Conservation (phyloP, 2,888 invertebrate species). For the Rhagium mordax region DNA sequence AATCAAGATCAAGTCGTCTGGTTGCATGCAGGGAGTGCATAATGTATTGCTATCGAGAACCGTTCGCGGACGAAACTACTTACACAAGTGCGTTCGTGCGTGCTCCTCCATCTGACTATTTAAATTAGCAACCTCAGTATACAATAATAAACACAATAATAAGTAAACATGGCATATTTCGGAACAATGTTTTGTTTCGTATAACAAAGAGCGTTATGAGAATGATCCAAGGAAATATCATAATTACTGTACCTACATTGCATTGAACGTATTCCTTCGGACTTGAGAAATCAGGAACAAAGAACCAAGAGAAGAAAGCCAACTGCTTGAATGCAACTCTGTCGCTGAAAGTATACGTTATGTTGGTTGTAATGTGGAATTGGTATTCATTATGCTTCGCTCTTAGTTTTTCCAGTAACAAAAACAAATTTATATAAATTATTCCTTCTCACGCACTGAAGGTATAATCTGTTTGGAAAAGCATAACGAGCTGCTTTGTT, state of each 20-base stretch:
- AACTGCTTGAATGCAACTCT: constrained; percentile 20
- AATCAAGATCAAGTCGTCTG: constrained; percentile 59
- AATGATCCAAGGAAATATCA: constrained; percentile 20
- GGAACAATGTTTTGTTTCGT: constrained; percentile 24
- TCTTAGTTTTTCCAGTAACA: background rate
- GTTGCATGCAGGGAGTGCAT: constrained; percentile 54
- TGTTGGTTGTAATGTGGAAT: background rate
- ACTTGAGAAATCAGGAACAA: constrained; percentile 34
- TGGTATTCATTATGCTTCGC: background rate
- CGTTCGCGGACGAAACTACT: constrained; percentile 4
- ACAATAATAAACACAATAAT: constrained; percentile 24
- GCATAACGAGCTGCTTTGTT: background rate
- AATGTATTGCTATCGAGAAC: constrained; percentile 27
- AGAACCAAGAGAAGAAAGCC: constrained; percentile 19
- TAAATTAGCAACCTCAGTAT: constrained; percentile 39
- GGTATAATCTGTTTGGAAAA: constrained; percentile 10
- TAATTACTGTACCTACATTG: constrained; percentile 11
- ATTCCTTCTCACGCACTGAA: background rate
- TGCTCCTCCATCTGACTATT: constrained; percentile 41
- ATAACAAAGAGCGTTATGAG: constrained; percentile 17
- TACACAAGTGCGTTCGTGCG: constrained; percentile 37
- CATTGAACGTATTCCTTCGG: constrained; percentile 7
- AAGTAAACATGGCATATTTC: constrained; percentile 9
- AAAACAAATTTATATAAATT: background rate
- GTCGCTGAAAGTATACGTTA: constrained; percentile 9